These are phyloP conservation scores for Trichopria drosophilae DNA, from an alignment of 2,888 invertebrate genomes.

Conservation along the genomic window DNA sequence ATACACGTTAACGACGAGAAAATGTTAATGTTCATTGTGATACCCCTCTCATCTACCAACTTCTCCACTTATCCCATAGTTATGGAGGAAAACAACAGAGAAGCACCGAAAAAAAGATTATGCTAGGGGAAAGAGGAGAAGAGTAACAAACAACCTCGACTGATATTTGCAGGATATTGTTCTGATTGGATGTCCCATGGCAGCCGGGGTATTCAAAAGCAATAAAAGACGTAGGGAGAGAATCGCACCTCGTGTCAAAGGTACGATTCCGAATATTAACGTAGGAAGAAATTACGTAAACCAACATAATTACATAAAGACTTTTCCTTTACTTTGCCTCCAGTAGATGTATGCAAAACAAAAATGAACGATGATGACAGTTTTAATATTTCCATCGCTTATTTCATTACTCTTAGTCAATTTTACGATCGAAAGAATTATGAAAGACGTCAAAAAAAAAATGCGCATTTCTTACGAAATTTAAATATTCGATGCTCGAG, in stretches of 20 bases:
- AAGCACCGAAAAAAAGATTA: constrained; percentile 9
- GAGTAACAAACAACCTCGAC: constrained; percentile 37
- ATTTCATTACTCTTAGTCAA: no score
- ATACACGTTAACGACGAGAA: constrained; percentile 32
- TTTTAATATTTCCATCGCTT: no score
- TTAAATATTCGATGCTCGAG: no score
- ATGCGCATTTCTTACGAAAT: no score
- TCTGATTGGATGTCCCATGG: constrained; percentile 56
- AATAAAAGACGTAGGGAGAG: constrained; percentile 54
- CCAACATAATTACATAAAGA: no score
- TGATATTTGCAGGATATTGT: constrained; percentile 59
- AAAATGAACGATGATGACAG: no score
- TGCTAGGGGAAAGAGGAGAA: background rate
- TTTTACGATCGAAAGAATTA: no score
- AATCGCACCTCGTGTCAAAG: constrained; percentile 37
- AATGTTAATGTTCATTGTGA: constrained; percentile 49
- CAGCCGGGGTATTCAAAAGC: constrained; percentile 59
- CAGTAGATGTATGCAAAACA: no score
- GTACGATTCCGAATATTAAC: constrained; percentile 40
- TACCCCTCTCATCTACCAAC: constrained; percentile 39
- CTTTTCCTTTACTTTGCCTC: no score
- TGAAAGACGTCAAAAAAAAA: no score
- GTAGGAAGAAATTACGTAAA: no score
- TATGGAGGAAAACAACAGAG: constrained; percentile 7
- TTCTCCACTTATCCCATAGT: constrained; percentile 19